Base-by-base conservation (phyloP, 2,888 invertebrate genomes). In the Drosophila stalkeri region DNA sequence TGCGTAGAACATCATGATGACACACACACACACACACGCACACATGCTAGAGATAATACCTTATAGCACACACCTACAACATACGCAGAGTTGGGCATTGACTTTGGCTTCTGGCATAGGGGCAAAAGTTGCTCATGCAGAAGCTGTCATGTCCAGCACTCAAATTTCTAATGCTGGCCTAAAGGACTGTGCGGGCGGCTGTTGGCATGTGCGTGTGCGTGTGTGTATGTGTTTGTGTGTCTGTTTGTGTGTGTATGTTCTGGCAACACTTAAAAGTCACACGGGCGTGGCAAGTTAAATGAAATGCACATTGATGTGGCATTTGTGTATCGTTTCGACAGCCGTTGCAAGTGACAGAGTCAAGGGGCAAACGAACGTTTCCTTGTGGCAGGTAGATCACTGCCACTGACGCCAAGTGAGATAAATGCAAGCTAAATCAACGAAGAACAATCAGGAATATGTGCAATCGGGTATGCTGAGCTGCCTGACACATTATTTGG, bases 141-240 rank as follows among this genome's bases (percentile, higher is more conserved):
- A 90, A 90, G 83, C 88, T 90, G 90, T 90, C 90, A 90, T 90
- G 90, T 90, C 90, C 90, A 90, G 90, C 90, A 83, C 86, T 83
- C 86, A 76, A 81, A 83, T 83, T 75, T 82, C 82, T 77, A 82
- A 81, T 75, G 67, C 76, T 64, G 73, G 80, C 68, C 74, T 57
- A 69, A 71, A 66, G 43, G 64, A 69, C 51, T 47, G 56, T 55
- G 68, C 39, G 49, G 37, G 57, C 43, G 55, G 37, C 49, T 31
- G 43, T 47, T 37, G 11, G 54, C 20, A 52, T 59, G 68, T 20
- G 57, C 14, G 44, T 56, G 66, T 37, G 56, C 60, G 55, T 43
- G 72, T 39, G 59, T 59, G 68, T 23, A 56, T n/a, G 47, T 56
- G 68, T 37, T 52, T 56, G 52, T 47, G 69, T 47, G 75, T 65